These are phyloP conservation scores for Scelioninae gen. 2 DNA, from an alignment of 2,888 invertebrate species.

Conservation along the genomic window DNA sequence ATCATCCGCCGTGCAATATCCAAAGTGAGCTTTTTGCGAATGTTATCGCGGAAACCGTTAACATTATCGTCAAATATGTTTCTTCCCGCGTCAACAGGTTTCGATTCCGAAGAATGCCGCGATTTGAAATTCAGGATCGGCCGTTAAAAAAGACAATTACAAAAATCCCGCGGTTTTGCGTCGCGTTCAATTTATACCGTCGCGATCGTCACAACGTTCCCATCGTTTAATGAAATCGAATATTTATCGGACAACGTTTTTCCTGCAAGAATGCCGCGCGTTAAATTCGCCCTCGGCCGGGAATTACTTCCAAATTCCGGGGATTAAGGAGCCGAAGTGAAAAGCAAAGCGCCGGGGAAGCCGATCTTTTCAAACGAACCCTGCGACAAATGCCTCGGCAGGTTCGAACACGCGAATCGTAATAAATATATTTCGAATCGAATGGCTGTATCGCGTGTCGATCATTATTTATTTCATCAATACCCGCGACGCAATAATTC, in stretches of 20 bases:
- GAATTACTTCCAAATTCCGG: neutral
- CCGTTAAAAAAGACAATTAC: no score
- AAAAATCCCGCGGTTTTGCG: no score
- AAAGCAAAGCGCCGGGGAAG: neutral
- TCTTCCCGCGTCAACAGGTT: slow-evolving; percentile 4
- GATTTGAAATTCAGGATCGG: slow-evolving; percentile 33
- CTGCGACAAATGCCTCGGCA: neutral
- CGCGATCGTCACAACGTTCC: no score
- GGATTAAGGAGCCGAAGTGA: neutral
- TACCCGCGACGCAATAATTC: slow-evolving; percentile 35
- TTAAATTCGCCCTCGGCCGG: neutral
- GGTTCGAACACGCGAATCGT: neutral
- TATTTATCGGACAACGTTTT: no score
- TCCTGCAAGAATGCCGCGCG: neutral
- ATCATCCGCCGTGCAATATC: slow-evolving; percentile 15
- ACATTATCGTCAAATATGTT: slow-evolving; percentile 20
- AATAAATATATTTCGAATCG: slow-evolving; percentile 10
- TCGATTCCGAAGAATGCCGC: slow-evolving; percentile 7
- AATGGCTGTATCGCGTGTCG: slow-evolving; percentile 13
- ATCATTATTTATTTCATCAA: slow-evolving; percentile 41
- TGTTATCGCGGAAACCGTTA: slow-evolving; percentile 6
- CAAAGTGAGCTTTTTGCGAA: slow-evolving; percentile 19
- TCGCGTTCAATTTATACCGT: no score
- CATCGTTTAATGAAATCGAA: no score
- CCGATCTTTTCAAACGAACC: neutral